Evolutionary conservation across 2,113 vertebrate species (phyloP), one percentile per base, ranked within the genome.

Genomic region (Prinia subflava): DNA sequence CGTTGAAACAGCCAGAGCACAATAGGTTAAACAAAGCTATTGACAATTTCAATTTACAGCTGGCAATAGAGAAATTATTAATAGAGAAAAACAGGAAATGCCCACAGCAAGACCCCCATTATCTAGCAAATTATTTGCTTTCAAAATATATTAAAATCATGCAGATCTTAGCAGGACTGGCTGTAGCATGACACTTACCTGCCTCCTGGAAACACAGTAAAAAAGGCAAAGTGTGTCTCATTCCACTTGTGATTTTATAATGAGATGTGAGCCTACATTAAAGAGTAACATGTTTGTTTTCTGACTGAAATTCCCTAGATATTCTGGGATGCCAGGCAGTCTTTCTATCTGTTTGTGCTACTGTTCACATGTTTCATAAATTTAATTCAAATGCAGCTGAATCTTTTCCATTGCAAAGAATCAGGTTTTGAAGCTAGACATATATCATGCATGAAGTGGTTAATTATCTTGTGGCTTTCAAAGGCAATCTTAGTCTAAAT

Each of bases 211-310:
- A 97, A 95, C 92, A 95, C 83, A 96, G 79, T 95, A 97, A 97
- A 89, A 96, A 96, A 97, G 74, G 92, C 73, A 1, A 96, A 95
- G 70, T 84, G 69, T 97, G 96, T 97, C 95, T 96, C 95, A 96
- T 97, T 97, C 96, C 91, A 95, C 96, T 97, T 98, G 90, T 90
- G 80, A 97, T 95, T 97, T 94, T 93, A 95, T 97, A 98, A 98
- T 96, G 91, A 97, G 94, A 97, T 96, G 96, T 98, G 97, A 97
- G 83, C 67, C 93, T 94, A 97, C 96, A 93, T 97, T 97, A 98
- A 96, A 97, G 94, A 97, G 74, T 93, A 97, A 91, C 96, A 89
- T 97, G 95, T 97, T 98, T 98, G 97, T 97, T 97, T 97, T 97
- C 96, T 97, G 96, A 97, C 96, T 95, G 93, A 92, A 97, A 97